Base-by-base conservation (phyloP, 2,888 invertebrate species). In the Aphrophora alni region DNA sequence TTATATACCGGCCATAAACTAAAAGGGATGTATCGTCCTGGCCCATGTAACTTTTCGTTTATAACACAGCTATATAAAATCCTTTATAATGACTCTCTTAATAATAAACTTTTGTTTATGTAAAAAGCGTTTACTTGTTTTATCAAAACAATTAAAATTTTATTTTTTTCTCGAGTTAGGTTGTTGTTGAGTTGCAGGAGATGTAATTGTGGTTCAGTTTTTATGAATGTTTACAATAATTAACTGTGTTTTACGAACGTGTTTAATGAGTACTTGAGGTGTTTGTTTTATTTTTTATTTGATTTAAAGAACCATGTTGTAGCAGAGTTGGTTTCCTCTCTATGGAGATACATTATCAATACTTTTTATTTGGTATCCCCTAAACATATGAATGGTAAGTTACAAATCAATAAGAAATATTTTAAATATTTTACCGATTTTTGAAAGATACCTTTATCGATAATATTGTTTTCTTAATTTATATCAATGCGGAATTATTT, bases 51-150 rank as follows among this genome's bases (percentile, higher is more conserved):
- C 59, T 59, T 59, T 59, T 59, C 21, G 59, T 59, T 59, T 59
- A 59, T 59, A 59, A 59, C 59, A 59, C 59, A 59, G 21, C 59
- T 14, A 59, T 59, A 59, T 59, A 59, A 59, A 59, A 59, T 21
- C 59, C 7, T 59, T 59, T 59, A 59, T 59, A 59, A 59, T 59
- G 59, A 59, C 59, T 59, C 59, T 59, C 21, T 59, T 59, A n/a
- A 59, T 59, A 59, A 59, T 59, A 59, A 59, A 59, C 59, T n/a
- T 59, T 59, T n/a, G 59, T 59, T 14, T 59, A 21, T 59, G 59
- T 59, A 59, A 59, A 59, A 59, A 59, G 59, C 59, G 59, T 59
- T 59, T 59, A 59, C 59, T 59, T 59, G 59, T 59, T 59, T 21
- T 21, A 59, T 21, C 59, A 44, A 17, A 44, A 44, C 44, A 44